Evolutionary conservation across 2,797 vertebrate genomes (phyloP).

Genomic region (Dallia pectoralis): DNA sequence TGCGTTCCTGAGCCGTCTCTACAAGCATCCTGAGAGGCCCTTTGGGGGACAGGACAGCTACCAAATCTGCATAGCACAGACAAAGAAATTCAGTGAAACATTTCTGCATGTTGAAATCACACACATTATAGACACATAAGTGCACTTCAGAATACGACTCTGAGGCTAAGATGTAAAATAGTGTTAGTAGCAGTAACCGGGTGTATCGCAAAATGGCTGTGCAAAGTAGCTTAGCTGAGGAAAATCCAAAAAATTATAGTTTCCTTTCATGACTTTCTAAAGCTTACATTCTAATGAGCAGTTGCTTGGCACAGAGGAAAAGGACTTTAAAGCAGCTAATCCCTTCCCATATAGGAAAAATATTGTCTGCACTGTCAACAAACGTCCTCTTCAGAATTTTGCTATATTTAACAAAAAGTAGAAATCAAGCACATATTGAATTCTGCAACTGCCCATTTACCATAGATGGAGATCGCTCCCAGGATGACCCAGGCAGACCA

Average conservation of each 20-base stretch:
- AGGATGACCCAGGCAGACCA: slow-evolving; percentile 98
- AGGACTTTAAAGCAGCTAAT: not conserved
- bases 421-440: not conserved
- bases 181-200: too few species aligned
- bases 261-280: too few species aligned
- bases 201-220: too few species aligned
- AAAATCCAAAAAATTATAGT: too few species aligned
- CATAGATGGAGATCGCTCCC: slow-evolving; percentile 92
- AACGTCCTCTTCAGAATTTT: not conserved
- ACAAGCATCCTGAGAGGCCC: slow-evolving; percentile 93
- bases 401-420: too few species aligned
- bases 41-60: slow-evolving; percentile 91
- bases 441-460: slow-evolving; percentile 61
- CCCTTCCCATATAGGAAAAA: not conserved
- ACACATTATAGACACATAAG: not conserved
- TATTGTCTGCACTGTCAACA: too few species aligned
- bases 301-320: not conserved
- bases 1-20: slow-evolving; percentile 94
- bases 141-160: too few species aligned
- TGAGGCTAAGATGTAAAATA: too few species aligned
- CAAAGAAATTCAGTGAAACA: too few species aligned
- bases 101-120: not conserved
- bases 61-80: slow-evolving; percentile 75
- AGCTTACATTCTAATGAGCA: not conserved
- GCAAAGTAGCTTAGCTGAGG: too few species aligned